These are phyloP conservation scores for Elephantulus edwardii DNA, from an alignment of 2,113 vertebrate species.

Conservation along the genomic window DNA sequence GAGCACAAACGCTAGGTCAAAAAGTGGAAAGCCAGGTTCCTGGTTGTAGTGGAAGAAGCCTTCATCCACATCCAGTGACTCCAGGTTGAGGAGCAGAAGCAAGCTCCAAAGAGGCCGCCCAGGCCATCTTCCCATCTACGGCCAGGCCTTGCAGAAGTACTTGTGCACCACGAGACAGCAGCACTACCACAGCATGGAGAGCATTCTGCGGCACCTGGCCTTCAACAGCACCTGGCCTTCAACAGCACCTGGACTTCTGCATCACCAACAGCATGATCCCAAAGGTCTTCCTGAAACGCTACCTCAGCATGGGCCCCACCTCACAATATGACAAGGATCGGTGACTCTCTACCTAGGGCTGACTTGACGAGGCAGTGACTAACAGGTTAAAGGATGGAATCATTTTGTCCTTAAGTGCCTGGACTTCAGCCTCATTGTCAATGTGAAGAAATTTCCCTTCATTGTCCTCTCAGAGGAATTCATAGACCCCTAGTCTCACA, in stretches of 20 bases:
- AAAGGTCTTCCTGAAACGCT: slow-evolving; percentile 88
- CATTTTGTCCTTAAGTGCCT: slow-evolving; percentile 86
- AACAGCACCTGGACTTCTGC: background rate
- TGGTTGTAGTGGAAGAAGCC: slow-evolving; percentile 96
- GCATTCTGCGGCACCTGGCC: slow-evolving; percentile 96
- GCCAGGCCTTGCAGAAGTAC: slow-evolving; percentile 97
- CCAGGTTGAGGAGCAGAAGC: background rate
- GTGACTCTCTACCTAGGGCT: slow-evolving; percentile 87
- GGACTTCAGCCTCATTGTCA: slow-evolving; percentile 88
- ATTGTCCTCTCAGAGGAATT: slow-evolving; percentile 88
- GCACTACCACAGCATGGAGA: slow-evolving; percentile 99
- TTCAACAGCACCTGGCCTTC: slow-evolving; percentile 97
- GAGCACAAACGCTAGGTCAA: slow-evolving; percentile 84
- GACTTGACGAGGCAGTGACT: slow-evolving; percentile 86
- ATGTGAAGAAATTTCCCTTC: slow-evolving; percentile 89
- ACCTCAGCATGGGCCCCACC: slow-evolving; percentile 85
- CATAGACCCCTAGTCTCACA: slow-evolving; percentile 88
- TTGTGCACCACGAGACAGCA: slow-evolving; percentile 96
- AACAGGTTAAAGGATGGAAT: slow-evolving; percentile 82
- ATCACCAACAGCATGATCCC: rapidly evolving
- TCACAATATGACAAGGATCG: slow-evolving; percentile 86
- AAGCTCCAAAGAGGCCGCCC: slow-evolving; percentile 89
- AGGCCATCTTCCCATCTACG: slow-evolving; percentile 98
- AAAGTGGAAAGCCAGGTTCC: slow-evolving; percentile 87
- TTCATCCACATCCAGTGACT: slow-evolving; percentile 84